phyloP scores from a whole-genome alignment of 2,797 vertebrate species.

The Lacerta agilis region DNA sequence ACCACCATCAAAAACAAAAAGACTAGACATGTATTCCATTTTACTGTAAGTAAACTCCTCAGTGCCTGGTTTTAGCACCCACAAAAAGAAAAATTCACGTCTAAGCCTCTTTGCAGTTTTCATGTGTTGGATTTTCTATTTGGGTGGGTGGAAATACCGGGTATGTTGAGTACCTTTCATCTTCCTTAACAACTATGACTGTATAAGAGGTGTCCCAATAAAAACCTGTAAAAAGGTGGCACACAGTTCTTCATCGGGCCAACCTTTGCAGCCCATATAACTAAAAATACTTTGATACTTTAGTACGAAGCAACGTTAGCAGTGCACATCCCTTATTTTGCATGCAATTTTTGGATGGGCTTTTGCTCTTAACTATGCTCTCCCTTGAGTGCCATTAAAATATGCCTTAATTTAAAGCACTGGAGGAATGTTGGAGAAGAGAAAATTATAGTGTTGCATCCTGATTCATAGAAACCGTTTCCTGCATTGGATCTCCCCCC shows the following conservation, averaged over 20 bases:
- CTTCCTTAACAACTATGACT: too few relatives aligned
- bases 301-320: not conserved
- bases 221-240: not conserved
- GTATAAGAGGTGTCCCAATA: not conserved
- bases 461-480: not conserved
- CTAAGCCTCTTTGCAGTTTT: too few relatives aligned
- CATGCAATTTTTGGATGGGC: not conserved
- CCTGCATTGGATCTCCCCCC: not conserved
- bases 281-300: not conserved
- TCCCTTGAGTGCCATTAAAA: conserved; percentile 18
- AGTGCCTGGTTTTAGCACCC: too few relatives aligned
- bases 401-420: conserved; percentile 12
- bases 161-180: too few relatives aligned
- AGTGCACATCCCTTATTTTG: conserved; percentile 9
- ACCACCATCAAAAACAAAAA: too few relatives aligned
- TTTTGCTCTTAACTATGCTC: not conserved
- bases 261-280: not conserved
- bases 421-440: conserved; percentile 27
- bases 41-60: too few relatives aligned
- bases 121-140: too few relatives aligned
- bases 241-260: not conserved
- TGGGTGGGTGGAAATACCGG: too few relatives aligned
- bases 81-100: too few relatives aligned
- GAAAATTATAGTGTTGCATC: rapidly evolving
- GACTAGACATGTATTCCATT: too few relatives aligned